Percentiles rank a stretch among this genome's conserved stretches.
These are phyloP conservation scores for Drosophila nigromelanica DNA, from an alignment of 1,140 invertebrate genomes.

Conservation along the genomic window DNA sequence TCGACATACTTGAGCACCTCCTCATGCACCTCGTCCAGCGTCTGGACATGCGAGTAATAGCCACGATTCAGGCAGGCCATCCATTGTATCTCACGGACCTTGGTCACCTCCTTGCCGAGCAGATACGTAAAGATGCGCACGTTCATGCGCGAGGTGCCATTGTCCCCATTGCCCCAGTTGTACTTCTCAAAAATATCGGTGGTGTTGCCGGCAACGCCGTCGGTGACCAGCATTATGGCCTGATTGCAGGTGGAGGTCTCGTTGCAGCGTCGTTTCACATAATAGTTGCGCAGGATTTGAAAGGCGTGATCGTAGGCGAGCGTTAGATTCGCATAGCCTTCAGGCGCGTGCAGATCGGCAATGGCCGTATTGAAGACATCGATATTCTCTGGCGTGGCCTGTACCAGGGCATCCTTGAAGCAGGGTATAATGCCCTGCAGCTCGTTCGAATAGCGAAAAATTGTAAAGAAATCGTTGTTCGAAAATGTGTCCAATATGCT, in stretches of 20 bases:
- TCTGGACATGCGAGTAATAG: slow-evolving; percentile 96
- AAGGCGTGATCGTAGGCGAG: slow-evolving; percentile 94
- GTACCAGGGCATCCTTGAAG: slow-evolving; percentile 92
- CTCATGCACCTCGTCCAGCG: slow-evolving; percentile 96
- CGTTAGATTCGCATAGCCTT: slow-evolving; percentile 94
- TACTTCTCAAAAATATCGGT: slow-evolving; percentile 94
- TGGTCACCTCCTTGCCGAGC: slow-evolving; percentile 97
- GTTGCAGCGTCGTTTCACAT: slow-evolving; percentile 86
- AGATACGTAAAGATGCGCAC: slow-evolving; percentile 98
- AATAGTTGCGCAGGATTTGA: slow-evolving; percentile 89
- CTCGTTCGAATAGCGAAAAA: slow-evolving; percentile 90
- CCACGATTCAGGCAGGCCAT: slow-evolving; percentile 98
- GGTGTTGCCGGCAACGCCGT: slow-evolving; percentile 96
- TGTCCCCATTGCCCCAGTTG: slow-evolving; percentile 89
- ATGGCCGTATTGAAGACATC: slow-evolving; percentile 90
- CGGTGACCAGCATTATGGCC: slow-evolving; percentile 99
- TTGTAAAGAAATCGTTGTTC: slow-evolving; percentile 98
- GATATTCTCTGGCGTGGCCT: slow-evolving; percentile 97
- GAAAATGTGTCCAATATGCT: slow-evolving; percentile 97
- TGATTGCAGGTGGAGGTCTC: slow-evolving; percentile 92
- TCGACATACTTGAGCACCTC: slow-evolving; percentile 96
- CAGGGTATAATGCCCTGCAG: slow-evolving; percentile 90
- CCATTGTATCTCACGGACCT: slow-evolving; percentile 95
- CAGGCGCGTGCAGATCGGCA: slow-evolving; percentile 86
- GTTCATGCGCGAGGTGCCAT: slow-evolving; percentile 86